Conservation (phyloP, 2,888 invertebrate genomes). For the Troglohyphantes excavatus region DNA sequence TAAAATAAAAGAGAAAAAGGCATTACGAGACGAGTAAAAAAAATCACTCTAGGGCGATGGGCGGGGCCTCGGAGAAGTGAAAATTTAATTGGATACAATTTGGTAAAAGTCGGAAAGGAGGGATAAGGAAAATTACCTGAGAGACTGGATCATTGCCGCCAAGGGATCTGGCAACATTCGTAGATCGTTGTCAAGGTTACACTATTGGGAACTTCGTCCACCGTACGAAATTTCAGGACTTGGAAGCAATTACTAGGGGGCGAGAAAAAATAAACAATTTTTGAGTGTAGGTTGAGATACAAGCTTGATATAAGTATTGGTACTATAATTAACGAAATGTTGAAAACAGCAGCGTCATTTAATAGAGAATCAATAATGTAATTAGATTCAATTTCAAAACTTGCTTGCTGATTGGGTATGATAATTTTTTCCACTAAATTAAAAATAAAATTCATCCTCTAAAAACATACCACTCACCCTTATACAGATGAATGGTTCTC, state of each 20-base stretch:
- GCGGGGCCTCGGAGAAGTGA: conserved; percentile 55
- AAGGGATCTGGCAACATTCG: conserved; percentile 74
- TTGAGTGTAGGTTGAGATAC: neutral
- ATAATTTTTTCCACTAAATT: no score
- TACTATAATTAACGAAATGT: no score
- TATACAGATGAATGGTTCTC: no score
- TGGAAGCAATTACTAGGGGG: conserved; percentile 36
- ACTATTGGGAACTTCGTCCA: conserved; percentile 65
- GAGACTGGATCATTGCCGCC: conserved; percentile 70
- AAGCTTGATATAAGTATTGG: no score
- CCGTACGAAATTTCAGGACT: conserved; percentile 35
- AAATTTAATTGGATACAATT: conserved; percentile 78
- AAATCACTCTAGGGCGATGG: conserved; percentile 20
- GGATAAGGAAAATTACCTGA: conserved; percentile 70
- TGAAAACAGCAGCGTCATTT: no score
- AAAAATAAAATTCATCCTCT: no score
- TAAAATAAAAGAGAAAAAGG: conserved; percentile 11
- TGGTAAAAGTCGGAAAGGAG: conserved; percentile 64
- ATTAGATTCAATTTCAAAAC: no score
- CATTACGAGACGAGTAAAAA: conserved; percentile 24
- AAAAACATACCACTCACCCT: no score
- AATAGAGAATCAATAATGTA: no score
- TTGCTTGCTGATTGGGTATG: no score
- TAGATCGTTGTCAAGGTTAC: conserved; percentile 76
- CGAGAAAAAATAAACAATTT: neutral